A percentile compares a stretch with the other conserved stretches of the same genome.
Conservation (phyloP, 2,113 vertebrate genomes). For the Machaerirhynchus nigripectus region DNA sequence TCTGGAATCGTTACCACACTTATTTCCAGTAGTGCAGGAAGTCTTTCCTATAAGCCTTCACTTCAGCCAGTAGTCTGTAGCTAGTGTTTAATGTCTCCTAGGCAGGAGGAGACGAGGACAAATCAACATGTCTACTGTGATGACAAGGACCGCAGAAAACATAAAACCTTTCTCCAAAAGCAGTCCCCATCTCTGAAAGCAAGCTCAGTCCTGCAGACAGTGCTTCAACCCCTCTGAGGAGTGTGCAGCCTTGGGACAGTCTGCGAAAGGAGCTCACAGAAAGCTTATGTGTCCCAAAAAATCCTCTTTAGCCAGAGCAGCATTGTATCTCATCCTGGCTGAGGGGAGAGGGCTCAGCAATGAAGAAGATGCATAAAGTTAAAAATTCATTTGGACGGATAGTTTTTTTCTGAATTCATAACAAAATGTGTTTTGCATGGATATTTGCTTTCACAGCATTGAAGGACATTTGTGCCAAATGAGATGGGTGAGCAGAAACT, state of each 20-base stretch:
- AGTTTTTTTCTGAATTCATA: neutral
- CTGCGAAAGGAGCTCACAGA: neutral
- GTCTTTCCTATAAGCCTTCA: neutral
- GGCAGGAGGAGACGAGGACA: neutral
- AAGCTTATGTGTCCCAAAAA: neutral
- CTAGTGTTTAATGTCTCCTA: neutral
- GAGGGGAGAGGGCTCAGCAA: neutral
- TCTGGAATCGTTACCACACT: neutral
- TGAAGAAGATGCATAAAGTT: neutral
- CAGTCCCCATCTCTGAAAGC: neutral
- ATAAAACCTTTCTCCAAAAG: neutral
- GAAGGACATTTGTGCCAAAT: neutral
- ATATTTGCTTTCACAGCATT: neutral
- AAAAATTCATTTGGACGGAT: neutral
- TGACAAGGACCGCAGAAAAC: neutral
- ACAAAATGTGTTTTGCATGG: rapidly evolving
- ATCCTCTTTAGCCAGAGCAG: neutral
- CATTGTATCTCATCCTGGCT: neutral
- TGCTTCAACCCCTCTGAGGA: neutral
- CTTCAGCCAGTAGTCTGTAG: neutral
- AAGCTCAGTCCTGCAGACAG: neutral
- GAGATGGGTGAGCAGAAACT: neutral
- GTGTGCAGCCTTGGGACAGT: neutral
- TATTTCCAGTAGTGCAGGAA: slow-evolving; percentile 29
- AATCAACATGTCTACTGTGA: neutral